Conservation (phyloP, 2,113 vertebrate species). For the Oreotrochilus melanogaster region DNA sequence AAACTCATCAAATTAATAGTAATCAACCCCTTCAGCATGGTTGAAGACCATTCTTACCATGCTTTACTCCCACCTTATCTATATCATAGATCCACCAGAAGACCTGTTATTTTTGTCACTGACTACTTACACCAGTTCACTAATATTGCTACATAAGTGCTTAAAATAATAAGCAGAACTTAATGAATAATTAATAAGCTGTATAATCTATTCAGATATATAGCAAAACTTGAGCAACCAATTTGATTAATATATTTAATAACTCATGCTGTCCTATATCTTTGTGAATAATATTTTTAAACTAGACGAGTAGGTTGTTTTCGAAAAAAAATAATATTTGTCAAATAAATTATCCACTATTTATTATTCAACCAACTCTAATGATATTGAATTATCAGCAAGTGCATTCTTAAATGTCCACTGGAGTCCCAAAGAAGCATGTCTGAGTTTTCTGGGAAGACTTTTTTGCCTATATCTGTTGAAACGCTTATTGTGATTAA, state of each 20-base stretch:
- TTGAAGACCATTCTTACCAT: neutral
- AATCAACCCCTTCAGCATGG: neutral
- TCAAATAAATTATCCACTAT: slow-evolving; percentile 30
- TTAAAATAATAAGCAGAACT: slow-evolving; percentile 61
- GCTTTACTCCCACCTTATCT: neutral
- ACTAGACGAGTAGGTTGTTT: slow-evolving; percentile 15
- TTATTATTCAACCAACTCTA: slow-evolving; percentile 3
- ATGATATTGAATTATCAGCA: neutral
- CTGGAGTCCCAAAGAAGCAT: neutral
- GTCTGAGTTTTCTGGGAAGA: neutral
- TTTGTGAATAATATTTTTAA: slow-evolving; percentile 35
- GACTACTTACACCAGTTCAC: neutral
- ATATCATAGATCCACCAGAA: neutral
- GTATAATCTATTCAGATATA: slow-evolving; percentile 48
- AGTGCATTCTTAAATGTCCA: neutral
- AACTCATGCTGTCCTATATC: neutral
- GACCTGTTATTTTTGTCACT: neutral
- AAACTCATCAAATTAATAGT: neutral
- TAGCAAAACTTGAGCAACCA: slow-evolving; percentile 39
- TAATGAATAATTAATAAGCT: slow-evolving; percentile 42
- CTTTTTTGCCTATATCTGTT: neutral
- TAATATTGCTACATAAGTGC: neutral
- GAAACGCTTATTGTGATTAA: neutral
- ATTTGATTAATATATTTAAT: slow-evolving; percentile 65
- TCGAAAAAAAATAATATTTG: neutral